Evolutionary conservation across 2,888 invertebrate genomes (phyloP).

Genomic region (Mimumesa dahlbomi): DNA sequence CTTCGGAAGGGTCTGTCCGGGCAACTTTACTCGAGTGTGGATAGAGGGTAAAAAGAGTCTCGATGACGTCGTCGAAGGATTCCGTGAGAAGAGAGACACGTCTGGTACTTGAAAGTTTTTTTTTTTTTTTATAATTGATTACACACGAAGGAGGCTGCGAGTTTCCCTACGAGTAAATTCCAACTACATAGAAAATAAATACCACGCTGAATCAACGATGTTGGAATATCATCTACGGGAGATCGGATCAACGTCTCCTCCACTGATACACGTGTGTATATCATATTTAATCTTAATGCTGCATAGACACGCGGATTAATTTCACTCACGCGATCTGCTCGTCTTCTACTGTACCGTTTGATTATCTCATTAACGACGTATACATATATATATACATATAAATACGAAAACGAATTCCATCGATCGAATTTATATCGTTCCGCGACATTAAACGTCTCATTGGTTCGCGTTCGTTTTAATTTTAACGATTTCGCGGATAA

Average conservation of each 20-base stretch:
- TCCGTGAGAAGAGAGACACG: background rate
- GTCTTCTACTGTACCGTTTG: background rate
- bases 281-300: conserved; percentile 8
- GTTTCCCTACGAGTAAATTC: no score
- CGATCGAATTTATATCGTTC: no score
- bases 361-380: conserved; percentile 7
- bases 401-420: no score
- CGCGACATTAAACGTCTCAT: no score
- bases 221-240: no score
- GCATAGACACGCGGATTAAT: background rate
- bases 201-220: no score
- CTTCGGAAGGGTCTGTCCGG: conserved; percentile 28
- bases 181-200: no score
- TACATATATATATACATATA: no score
- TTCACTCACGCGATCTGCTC: background rate
- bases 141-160: background rate
- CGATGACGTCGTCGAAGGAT: conserved; percentile 37
- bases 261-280: no score
- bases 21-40: conserved; percentile 19
- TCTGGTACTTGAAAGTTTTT: background rate
- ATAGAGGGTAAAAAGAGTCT: conserved; percentile 22
- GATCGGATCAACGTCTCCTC: no score
- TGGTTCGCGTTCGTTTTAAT: no score
- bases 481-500: no score
- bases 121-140: background rate